phyloP scores from a whole-genome alignment of 2,797 vertebrate species.

The Pseudochirops cupreus region DNA sequence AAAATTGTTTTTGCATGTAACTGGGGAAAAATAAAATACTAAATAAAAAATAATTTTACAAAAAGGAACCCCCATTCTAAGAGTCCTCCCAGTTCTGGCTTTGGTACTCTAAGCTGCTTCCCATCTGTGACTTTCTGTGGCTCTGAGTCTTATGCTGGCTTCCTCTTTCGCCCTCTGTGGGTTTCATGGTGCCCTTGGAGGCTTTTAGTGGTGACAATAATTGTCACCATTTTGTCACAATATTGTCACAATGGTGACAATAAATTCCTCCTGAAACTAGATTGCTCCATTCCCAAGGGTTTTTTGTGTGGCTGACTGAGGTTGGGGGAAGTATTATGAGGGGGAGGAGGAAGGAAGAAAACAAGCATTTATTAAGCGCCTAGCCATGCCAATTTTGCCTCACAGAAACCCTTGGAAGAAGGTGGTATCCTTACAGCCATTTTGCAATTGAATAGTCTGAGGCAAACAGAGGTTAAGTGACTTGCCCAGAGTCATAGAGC shows the following conservation, averaged over 20 bases:
- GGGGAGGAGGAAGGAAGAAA: neutral
- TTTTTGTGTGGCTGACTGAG: neutral
- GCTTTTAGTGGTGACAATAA: neutral
- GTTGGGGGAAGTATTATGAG: neutral
- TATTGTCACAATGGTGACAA: neutral
- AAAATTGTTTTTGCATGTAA: too few species aligned
- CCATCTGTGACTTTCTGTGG: neutral
- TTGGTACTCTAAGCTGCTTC: neutral
- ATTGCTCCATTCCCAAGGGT: neutral
- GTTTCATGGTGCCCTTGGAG: neutral
- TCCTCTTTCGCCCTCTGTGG: neutral
- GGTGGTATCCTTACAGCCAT: too few species aligned
- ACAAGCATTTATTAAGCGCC: neutral
- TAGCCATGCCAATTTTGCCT: neutral
- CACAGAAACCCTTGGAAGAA: neutral
- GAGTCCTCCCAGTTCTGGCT: neutral
- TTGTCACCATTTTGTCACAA: too few species aligned
- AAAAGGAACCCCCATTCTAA: neutral
- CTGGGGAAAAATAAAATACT: too few species aligned
- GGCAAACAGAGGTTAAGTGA: neutral
- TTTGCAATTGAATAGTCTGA: neutral
- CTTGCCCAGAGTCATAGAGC: neutral
- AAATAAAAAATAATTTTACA: too few species aligned
- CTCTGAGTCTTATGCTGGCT: neutral
- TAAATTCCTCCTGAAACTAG: neutral